Conservation (phyloP, 2,888 invertebrate genomes). For the Hirudinaria manillensis region DNA sequence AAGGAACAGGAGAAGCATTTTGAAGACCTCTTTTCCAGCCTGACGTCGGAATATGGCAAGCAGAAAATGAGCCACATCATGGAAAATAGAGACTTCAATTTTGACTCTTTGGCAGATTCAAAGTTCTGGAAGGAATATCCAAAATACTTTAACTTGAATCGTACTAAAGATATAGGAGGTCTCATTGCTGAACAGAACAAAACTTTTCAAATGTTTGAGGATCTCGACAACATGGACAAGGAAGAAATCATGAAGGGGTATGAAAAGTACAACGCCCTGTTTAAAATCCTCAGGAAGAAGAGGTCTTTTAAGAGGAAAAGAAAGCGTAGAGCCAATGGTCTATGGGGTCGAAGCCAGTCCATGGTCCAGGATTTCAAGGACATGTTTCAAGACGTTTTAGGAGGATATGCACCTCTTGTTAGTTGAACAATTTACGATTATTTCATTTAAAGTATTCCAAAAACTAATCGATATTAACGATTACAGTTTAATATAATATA, state of each 20-base stretch:
- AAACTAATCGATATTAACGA: no score
- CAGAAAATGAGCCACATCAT: slow-evolving; percentile 10
- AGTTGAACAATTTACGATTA: background rate
- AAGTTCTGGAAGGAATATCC: slow-evolving; percentile 10
- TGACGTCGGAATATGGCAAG: slow-evolving; percentile 6
- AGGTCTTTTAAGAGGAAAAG: background rate
- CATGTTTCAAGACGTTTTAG: slow-evolving; percentile 11
- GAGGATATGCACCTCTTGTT: background rate
- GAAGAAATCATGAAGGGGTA: background rate
- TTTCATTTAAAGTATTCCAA: no score
- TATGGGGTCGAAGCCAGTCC: background rate
- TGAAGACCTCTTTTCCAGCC: slow-evolving; percentile 7
- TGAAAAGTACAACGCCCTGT: background rate
- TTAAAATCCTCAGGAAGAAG: background rate
- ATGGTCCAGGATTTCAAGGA: background rate
- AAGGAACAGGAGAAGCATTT: slow-evolving; percentile 6
- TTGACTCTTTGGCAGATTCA: background rate
- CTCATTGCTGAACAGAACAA: background rate
- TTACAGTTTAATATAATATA: no score
- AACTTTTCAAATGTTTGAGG: slow-evolving; percentile 1
- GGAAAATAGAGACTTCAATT: background rate
- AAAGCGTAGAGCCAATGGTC: background rate
- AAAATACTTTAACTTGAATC: slow-evolving; percentile 10
- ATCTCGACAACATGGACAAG: background rate
- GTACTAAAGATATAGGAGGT: background rate